phyloP scores from a whole-genome alignment of 2,888 invertebrate genomes.

The Orthosia cruda region DNA sequence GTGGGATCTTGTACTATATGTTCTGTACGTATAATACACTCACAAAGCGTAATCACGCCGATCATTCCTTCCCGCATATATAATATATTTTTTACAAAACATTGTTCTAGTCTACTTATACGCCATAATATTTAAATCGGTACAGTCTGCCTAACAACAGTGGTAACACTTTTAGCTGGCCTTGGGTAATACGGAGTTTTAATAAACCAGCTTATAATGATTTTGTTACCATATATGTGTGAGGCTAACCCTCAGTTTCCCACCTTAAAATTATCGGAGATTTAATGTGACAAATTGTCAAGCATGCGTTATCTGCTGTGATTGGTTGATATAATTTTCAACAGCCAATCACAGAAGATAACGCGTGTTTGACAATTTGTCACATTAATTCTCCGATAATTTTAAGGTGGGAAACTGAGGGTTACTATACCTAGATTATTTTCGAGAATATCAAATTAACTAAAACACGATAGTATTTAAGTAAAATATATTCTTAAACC shows the following conservation, averaged over 20 bases:
- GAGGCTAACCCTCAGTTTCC: no score
- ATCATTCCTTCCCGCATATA: neutral
- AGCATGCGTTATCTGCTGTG: no score
- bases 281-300: no score
- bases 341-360: no score
- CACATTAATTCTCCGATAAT: no score
- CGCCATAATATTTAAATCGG: neutral
- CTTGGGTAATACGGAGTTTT: neutral
- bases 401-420: no score
- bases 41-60: conserved; percentile 1
- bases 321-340: no score
- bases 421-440: neutral
- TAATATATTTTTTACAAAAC: conserved; percentile 22
- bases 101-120: conserved; percentile 2
- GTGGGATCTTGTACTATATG: neutral
- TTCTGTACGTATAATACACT: conserved; percentile 25
- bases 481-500: no score
- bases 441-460: conserved; percentile 29
- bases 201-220: neutral
- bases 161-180: neutral
- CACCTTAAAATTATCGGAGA: no score
- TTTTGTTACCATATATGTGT: neutral
- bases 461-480: neutral
- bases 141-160: neutral
- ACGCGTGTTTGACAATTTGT: no score